Percentiles rank a stretch among this genome's conserved stretches.
These are phyloP conservation scores for Griposia aprilina DNA, from an alignment of 2,888 invertebrate genomes.

Conservation along the genomic window DNA sequence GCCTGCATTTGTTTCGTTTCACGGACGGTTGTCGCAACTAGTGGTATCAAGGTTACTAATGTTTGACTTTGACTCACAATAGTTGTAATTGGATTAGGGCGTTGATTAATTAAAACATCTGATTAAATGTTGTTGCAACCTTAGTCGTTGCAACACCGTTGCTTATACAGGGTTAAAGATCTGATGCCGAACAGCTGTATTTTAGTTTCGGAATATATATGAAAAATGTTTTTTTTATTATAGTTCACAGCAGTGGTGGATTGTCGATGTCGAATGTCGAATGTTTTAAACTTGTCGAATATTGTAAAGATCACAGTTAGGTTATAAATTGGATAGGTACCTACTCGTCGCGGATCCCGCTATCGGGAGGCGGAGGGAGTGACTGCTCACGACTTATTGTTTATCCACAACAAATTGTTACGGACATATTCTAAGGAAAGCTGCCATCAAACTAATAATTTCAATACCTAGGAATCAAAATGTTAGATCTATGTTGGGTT, in stretches of 20 bases:
- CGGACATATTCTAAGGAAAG: conserved; percentile 81
- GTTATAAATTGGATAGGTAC: conserved; percentile 84
- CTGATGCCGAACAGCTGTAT: background rate
- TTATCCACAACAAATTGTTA: conserved; percentile 87
- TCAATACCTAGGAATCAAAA: conserved; percentile 60
- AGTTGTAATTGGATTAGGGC: conserved; percentile 47
- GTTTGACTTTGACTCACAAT: conserved; percentile 53
- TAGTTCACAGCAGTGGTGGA: background rate
- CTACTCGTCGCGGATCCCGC: conserved; percentile 80
- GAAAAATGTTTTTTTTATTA: conserved; percentile 1
- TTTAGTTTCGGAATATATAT: background rate
- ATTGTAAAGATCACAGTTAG: conserved; percentile 82
- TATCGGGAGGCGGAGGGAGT: conserved; percentile 83
- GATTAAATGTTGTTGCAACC: conserved; percentile 49
- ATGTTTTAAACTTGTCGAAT: conserved; percentile 56
- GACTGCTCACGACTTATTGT: conserved; percentile 87
- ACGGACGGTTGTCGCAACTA: conserved; percentile 37
- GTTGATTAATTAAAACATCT: conserved; percentile 49
- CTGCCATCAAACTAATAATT: conserved; percentile 75
- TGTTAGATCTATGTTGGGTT: conserved; percentile 42
- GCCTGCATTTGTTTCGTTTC: conserved; percentile 28
- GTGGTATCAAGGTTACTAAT: conserved; percentile 48
- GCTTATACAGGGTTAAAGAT: conserved; percentile 8
- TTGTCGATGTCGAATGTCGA: conserved; percentile 21
- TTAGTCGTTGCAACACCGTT: conserved; percentile 27